Evolutionary conservation across 2,113 vertebrate species (phyloP).

Genomic region (Tylochromis polylepis): DNA sequence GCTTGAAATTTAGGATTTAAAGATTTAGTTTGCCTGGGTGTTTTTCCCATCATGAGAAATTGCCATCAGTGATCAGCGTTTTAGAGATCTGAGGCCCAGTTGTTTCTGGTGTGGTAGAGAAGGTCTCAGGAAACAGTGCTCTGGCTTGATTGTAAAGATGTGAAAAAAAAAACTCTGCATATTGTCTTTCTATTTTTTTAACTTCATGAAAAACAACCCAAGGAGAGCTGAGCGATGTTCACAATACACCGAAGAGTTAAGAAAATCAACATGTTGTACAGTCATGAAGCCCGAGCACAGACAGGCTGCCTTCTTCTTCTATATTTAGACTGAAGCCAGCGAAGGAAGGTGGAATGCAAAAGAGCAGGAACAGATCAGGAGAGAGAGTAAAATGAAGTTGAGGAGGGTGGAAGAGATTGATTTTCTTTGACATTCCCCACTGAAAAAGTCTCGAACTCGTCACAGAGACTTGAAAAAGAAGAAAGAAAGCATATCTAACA

Average conservation of each 20-base stretch:
- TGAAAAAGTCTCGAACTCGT: constrained; percentile 46
- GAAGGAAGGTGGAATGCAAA: background rate
- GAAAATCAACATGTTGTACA: constrained; percentile 3
- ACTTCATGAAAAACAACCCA: background rate
- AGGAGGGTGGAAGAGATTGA: constrained; percentile 42
- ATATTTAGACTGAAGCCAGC: constrained; percentile 46
- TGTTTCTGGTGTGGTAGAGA: background rate
- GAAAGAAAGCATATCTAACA: constrained; percentile 60
- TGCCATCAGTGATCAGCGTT: background rate
- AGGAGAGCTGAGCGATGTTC: background rate
- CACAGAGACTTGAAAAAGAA: constrained; percentile 29
- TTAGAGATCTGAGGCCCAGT: background rate
- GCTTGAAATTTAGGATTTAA: background rate
- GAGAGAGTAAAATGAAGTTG: constrained; percentile 34
- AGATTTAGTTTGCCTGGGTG: background rate
- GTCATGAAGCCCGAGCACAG: background rate
- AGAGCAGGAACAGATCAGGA: background rate
- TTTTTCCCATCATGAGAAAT: background rate
- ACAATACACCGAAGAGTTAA: background rate
- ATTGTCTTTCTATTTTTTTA: background rate
- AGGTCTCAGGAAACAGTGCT: background rate
- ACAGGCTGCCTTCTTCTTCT: constrained; percentile 2
- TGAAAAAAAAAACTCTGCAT: background rate
- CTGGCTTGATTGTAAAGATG: background rate
- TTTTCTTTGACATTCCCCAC: constrained; percentile 58